Conservation (phyloP, 2,113 vertebrate species). For the Poecile atricapillus region DNA sequence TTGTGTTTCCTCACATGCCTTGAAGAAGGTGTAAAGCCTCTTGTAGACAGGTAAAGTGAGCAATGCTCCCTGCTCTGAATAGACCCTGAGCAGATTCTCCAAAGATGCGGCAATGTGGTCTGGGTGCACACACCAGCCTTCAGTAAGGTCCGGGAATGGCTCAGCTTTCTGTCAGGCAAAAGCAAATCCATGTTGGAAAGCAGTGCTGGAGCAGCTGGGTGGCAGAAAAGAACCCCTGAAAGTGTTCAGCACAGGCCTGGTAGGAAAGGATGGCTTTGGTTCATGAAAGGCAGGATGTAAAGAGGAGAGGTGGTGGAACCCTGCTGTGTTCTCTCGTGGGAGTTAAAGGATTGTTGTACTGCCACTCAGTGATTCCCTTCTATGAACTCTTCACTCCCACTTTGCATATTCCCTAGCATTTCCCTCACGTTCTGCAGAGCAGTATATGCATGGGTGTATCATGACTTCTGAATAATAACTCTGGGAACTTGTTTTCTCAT, state of each 20-base stretch:
- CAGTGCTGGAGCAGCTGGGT: not conserved
- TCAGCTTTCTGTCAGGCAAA: not conserved
- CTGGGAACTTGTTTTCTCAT: not conserved
- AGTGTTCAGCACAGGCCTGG: not conserved
- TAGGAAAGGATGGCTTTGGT: not conserved
- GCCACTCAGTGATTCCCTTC: not conserved
- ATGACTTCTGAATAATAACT: not conserved
- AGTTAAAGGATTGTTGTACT: not conserved
- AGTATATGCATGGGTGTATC: not conserved
- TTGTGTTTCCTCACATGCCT: not conserved
- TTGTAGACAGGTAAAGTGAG: not conserved
- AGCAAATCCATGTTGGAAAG: not conserved
- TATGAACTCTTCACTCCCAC: not conserved
- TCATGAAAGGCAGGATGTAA: not conserved
- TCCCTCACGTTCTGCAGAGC: not conserved
- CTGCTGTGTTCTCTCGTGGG: fast-evolving
- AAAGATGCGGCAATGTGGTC: not conserved
- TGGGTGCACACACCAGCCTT: not conserved
- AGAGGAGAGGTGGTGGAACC: not conserved
- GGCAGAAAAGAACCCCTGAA: not conserved
- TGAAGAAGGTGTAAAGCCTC: not conserved
- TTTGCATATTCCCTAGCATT: not conserved
- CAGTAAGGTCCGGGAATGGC: not conserved
- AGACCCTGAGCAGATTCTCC: not conserved
- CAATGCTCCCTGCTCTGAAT: not conserved